Conservation (phyloP, 2,113 vertebrate species). For the Lophochroa leadbeateri region DNA sequence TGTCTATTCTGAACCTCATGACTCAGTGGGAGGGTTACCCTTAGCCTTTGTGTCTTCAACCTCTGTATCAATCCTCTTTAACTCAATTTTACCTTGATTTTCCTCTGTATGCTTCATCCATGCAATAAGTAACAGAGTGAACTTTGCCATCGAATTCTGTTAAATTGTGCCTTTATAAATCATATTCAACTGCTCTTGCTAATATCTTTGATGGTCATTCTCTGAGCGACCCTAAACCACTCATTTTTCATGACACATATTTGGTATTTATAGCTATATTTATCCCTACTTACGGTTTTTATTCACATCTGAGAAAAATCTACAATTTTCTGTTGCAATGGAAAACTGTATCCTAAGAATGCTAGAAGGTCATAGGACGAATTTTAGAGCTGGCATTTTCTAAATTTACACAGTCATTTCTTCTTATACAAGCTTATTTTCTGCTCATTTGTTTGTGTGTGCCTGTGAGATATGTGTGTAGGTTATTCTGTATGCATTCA, state of each 20-base stretch:
- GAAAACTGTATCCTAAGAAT: neutral
- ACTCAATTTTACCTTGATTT: neutral
- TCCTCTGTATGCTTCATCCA: neutral
- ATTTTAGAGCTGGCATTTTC: conserved; percentile 8
- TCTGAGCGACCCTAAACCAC: neutral
- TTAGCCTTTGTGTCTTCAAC: neutral
- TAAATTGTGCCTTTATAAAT: neutral
- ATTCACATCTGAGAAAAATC: neutral
- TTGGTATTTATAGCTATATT: neutral
- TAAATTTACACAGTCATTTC: conserved; percentile 23
- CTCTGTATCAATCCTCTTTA: neutral
- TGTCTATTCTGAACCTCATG: neutral
- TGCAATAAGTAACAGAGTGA: neutral
- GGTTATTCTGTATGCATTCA: conserved; percentile 32
- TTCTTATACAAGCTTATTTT: conserved; percentile 20
- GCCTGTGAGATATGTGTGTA: neutral
- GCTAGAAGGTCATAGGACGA: neutral
- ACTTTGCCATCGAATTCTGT: neutral
- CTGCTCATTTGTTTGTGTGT: neutral
- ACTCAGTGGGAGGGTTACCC: neutral
- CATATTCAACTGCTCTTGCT: neutral
- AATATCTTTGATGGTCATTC: neutral
- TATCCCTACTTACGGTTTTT: neutral
- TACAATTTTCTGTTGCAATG: neutral
- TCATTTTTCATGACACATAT: neutral